phyloP scores from a whole-genome alignment of 2,888 invertebrate genomes.

The Cataglyphis rosenhaueri region DNA sequence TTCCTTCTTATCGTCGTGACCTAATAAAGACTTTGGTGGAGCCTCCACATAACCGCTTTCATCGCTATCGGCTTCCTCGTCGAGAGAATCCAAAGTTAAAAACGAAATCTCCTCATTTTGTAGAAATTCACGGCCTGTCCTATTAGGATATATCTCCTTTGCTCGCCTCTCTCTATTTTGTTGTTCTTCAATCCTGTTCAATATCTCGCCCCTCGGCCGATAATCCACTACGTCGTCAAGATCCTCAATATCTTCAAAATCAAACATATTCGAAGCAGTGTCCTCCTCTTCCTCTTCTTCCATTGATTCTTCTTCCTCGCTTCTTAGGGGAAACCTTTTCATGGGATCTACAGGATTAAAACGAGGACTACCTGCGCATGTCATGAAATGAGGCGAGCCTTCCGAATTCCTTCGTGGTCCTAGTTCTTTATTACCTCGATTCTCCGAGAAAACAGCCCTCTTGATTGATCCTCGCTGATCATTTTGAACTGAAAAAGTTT shows the following conservation, averaged over 20 bases:
- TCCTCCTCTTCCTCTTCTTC: constrained; percentile 77
- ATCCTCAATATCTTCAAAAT: constrained; percentile 82
- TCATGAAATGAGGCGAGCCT: constrained; percentile 83
- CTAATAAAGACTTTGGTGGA: constrained; percentile 79
- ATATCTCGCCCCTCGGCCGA: constrained; percentile 81
- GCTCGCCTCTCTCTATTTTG: constrained; percentile 65
- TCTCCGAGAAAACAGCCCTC: constrained; percentile 75
- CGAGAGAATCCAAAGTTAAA: constrained; percentile 86
- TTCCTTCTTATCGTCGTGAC: constrained; percentile 68
- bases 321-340: constrained; percentile 76
- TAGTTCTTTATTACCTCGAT: constrained; percentile 61
- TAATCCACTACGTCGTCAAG: constrained; percentile 83
- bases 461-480: constrained; percentile 71
- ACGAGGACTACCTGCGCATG: constrained; percentile 82
- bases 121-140: constrained; percentile 70
- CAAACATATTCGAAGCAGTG: constrained; percentile 76
- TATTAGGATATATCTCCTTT: constrained; percentile 75
- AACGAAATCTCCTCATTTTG: constrained; percentile 79
- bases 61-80: constrained; percentile 92
- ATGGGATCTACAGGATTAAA: constrained; percentile 72
- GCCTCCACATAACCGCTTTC: constrained; percentile 96
- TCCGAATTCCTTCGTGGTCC: constrained; percentile 83
- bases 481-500: constrained; percentile 63
- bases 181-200: constrained; percentile 78
- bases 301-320: constrained; percentile 80